A percentile compares a stretch with the other conserved stretches of the same genome.
phyloP scores from a whole-genome alignment of 1,140 invertebrate species.

The Macrobrachium nipponense region DNA sequence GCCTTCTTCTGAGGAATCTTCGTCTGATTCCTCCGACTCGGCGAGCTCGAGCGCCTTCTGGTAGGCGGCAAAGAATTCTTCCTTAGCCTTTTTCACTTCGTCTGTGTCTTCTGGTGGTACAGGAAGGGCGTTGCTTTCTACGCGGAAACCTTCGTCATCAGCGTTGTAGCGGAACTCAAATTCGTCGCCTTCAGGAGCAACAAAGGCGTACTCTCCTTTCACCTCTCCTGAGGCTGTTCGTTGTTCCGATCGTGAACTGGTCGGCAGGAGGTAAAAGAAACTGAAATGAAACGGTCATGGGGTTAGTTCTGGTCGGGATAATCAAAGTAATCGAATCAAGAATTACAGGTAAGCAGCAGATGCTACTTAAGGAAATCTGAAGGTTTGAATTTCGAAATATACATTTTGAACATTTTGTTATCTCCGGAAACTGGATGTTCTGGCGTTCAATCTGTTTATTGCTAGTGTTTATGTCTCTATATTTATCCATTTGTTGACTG shows the following conservation, averaged over 20 bases:
- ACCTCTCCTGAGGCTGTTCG: constrained; percentile 66
- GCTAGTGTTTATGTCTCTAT: no score
- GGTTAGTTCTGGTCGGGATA: no score
- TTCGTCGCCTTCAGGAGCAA: constrained; percentile 67
- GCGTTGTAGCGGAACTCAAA: constrained; percentile 68
- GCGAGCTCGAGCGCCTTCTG: constrained; percentile 57
- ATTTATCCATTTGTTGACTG: no score
- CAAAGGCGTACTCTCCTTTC: constrained; percentile 68
- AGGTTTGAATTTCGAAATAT: no score
- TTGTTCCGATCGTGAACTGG: constrained; percentile 35
- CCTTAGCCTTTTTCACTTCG: constrained; percentile 59
- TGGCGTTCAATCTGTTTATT: no score
- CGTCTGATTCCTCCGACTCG: constrained; percentile 44
- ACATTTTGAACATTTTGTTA: no score
- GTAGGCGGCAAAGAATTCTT: constrained; percentile 60
- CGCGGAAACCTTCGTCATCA: constrained; percentile 66
- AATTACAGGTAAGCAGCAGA: not conserved
- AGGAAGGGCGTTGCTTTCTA: constrained; percentile 62
- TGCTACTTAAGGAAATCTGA: not conserved
- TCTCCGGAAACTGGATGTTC: no score
- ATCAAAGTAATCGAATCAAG: not conserved
- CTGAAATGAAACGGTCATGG: not conserved
- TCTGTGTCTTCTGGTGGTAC: constrained; percentile 58
- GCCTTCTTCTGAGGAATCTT: constrained; percentile 3
- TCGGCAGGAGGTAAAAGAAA: constrained; percentile 46